A percentile compares a stretch with the other conserved stretches of the same genome.
phyloP scores from a whole-genome alignment of 2,113 vertebrate species.

The Caranx melampygus region DNA sequence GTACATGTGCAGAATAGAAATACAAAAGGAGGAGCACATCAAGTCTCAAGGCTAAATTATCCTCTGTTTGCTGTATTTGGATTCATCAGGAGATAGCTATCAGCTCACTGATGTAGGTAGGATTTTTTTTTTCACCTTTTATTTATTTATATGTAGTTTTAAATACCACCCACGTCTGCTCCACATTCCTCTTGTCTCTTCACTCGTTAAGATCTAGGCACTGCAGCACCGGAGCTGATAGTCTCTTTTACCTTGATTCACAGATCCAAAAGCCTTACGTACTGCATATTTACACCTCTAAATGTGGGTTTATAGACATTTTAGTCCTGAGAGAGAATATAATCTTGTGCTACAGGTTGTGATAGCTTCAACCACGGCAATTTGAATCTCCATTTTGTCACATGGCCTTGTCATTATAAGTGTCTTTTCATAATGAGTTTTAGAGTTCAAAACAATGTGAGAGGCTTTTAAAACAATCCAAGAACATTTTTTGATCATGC shows the following conservation, averaged over 20 bases:
- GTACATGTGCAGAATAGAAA: constrained; percentile 40
- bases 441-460: background rate
- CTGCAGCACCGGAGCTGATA: constrained; percentile 77
- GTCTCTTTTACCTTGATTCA: constrained; percentile 80
- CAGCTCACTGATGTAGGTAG: constrained; percentile 72
- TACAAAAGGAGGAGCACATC: constrained; percentile 1
- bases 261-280: constrained; percentile 72
- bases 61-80: constrained; percentile 66
- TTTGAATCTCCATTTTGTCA: background rate
- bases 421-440: background rate
- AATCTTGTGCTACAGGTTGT: constrained; percentile 9
- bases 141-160: constrained; percentile 84
- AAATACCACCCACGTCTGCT: constrained; percentile 84
- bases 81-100: constrained; percentile 75
- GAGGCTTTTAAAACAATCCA: background rate
- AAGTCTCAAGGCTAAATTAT: constrained; percentile 65
- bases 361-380: background rate
- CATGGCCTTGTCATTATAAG: background rate
- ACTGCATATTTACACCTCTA: constrained; percentile 74
- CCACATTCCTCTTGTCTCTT: constrained; percentile 77
- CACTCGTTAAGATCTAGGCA: constrained; percentile 74
- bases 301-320: constrained; percentile 68
- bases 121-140: constrained; percentile 78
- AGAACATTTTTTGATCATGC: background rate
- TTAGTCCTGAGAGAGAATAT: constrained; percentile 45